These are phyloP conservation scores for Chaitophorus viminalis DNA, from an alignment of 2,888 invertebrate species.

Conservation along the genomic window DNA sequence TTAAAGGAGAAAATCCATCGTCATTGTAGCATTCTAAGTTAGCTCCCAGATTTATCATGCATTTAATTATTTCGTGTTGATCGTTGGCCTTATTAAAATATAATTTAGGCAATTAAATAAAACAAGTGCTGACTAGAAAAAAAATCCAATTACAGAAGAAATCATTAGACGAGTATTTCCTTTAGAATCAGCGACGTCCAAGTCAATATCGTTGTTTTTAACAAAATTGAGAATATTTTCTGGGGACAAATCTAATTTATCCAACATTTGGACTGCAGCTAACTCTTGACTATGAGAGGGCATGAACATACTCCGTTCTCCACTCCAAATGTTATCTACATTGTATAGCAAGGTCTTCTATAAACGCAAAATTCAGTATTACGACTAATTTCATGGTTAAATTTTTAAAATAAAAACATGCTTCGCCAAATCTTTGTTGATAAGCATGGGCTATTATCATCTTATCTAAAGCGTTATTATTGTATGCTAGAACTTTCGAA, in stretches of 20 bases:
- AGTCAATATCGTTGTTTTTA: constrained; percentile 68
- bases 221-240: constrained; percentile 66
- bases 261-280: constrained; percentile 9
- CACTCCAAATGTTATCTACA: constrained; percentile 41
- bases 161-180: constrained; percentile 72
- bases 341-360: constrained; percentile 28
- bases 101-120: not conserved
- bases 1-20: constrained; percentile 70
- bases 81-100: constrained; percentile 57
- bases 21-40: constrained; percentile 71
- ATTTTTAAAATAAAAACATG: not conserved
- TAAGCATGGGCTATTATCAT: constrained; percentile 51
- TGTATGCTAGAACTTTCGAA: constrained; percentile 30
- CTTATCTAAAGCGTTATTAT: constrained; percentile 51
- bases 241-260: constrained; percentile 23
- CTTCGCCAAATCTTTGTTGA: constrained; percentile 46
- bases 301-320: constrained; percentile 30
- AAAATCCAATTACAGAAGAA: constrained; percentile 65
- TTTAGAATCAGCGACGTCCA: constrained; percentile 70
- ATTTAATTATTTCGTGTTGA: constrained; percentile 68
- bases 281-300: constrained; percentile 2
- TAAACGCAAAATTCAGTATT: not conserved
- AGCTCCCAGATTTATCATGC: constrained; percentile 70
- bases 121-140: not conserved
- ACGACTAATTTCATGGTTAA: not conserved